Conservation (phyloP, 1,140 invertebrate genomes). For the Achroia grisella region DNA sequence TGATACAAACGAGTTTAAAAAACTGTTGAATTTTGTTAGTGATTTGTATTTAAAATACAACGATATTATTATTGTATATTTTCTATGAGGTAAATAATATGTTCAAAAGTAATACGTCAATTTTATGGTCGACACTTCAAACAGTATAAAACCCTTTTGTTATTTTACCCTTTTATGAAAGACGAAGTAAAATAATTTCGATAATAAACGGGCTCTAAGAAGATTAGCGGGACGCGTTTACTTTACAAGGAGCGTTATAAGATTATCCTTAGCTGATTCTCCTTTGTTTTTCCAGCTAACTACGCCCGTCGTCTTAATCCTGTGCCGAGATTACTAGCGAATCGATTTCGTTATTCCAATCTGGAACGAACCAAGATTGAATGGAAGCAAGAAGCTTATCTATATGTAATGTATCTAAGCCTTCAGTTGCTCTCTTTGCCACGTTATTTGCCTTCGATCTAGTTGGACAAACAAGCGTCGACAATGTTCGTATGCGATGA, state of each 20-base stretch:
- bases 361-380: constrained; percentile 33
- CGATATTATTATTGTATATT: constrained; percentile 22
- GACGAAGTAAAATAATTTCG: constrained; percentile 9
- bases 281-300: constrained; percentile 44
- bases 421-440: constrained; percentile 28
- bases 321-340: constrained; percentile 36
- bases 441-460: constrained; percentile 38
- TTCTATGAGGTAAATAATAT: constrained; percentile 11
- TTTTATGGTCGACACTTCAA: background rate
- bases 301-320: constrained; percentile 34
- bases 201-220: constrained; percentile 27
- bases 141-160: background rate
- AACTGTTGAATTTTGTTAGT: constrained; percentile 5
- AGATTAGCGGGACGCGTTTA: constrained; percentile 26
- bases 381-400: constrained; percentile 37
- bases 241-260: constrained; percentile 11
- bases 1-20: constrained; percentile 6
- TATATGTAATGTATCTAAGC: constrained; percentile 39
- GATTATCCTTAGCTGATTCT: constrained; percentile 30
- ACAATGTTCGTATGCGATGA: background rate
- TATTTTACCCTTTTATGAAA: background rate
- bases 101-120: constrained; percentile 11
- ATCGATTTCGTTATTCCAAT: constrained; percentile 43
- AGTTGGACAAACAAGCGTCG: constrained; percentile 11
- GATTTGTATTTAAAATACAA: constrained; percentile 35